These are phyloP conservation scores for Leptoteleia sp. DNA, from an alignment of 1,140 invertebrate genomes.

Conservation along the genomic window DNA sequence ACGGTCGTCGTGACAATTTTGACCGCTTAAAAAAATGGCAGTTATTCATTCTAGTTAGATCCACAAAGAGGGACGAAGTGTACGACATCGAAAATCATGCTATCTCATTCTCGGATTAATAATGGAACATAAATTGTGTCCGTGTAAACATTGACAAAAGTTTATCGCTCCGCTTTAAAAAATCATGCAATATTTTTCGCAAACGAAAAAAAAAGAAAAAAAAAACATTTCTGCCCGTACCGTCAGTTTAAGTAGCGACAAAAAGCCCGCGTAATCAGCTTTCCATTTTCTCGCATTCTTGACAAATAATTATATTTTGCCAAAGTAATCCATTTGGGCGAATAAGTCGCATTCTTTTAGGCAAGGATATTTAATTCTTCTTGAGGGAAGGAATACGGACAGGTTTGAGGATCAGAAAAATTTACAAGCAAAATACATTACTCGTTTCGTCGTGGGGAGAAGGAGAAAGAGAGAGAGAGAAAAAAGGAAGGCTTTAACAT, in stretches of 20 bases:
- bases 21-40: constrained; percentile 75
- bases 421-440: constrained; percentile 71
- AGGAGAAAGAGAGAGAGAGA: no score
- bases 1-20: constrained; percentile 64
- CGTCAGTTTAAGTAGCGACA: neutral
- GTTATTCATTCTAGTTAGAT: constrained; percentile 80
- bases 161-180: constrained; percentile 11
- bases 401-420: constrained; percentile 23
- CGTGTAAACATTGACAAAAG: constrained; percentile 40
- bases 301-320: constrained; percentile 7
- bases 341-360: constrained; percentile 8
- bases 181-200: constrained; percentile 17
- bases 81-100: constrained; percentile 17
- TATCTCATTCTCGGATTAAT: constrained; percentile 36
- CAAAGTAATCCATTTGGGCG: constrained; percentile 4
- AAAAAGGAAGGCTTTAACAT: constrained; percentile 22
- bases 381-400: constrained; percentile 5
- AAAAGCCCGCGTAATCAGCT: neutral
- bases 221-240: neutral
- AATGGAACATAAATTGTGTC: constrained; percentile 23
- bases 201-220: no score
- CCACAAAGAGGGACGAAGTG: constrained; percentile 37
- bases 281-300: constrained; percentile 2
- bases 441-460: constrained; percentile 8
- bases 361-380: neutral